Evolutionary conservation across 2,113 vertebrate genomes (phyloP).

Genomic region (Phaetusa simplex): DNA sequence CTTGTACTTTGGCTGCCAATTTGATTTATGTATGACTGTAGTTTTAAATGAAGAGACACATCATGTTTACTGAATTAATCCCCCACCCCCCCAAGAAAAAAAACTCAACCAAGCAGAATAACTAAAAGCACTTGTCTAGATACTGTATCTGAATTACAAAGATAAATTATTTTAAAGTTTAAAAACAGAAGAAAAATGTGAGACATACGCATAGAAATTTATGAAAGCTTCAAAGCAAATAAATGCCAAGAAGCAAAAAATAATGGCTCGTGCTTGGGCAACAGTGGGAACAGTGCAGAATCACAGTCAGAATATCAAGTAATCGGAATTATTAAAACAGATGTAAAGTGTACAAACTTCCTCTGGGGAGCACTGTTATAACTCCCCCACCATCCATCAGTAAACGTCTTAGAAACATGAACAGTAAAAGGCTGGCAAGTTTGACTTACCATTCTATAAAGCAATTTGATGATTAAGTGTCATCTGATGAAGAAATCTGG

Average conservation of each 20-base stretch:
- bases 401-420: not conserved
- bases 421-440: not conserved
- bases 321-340: constrained; percentile 51
- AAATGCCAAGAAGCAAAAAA: not conserved
- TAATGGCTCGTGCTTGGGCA: not conserved
- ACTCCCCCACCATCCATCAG: constrained; percentile 19
- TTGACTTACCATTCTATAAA: not conserved
- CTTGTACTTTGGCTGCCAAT: not conserved
- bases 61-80: not conserved
- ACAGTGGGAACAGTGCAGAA: not conserved
- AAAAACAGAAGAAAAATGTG: not conserved
- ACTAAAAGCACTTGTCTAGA: not conserved
- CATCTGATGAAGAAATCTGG: constrained; percentile 40
- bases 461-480: constrained; percentile 47
- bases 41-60: not conserved
- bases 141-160: not conserved
- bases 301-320: not conserved
- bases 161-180: not conserved
- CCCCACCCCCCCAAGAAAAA: not conserved
- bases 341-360: constrained; percentile 24
- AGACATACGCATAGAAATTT: not conserved
- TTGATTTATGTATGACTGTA: not conserved
- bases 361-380: constrained; percentile 4
- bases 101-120: not conserved
- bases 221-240: not conserved